These are phyloP conservation scores for Acanthurus tractus DNA, from an alignment of 2,797 vertebrate species.

Conservation along the genomic window DNA sequence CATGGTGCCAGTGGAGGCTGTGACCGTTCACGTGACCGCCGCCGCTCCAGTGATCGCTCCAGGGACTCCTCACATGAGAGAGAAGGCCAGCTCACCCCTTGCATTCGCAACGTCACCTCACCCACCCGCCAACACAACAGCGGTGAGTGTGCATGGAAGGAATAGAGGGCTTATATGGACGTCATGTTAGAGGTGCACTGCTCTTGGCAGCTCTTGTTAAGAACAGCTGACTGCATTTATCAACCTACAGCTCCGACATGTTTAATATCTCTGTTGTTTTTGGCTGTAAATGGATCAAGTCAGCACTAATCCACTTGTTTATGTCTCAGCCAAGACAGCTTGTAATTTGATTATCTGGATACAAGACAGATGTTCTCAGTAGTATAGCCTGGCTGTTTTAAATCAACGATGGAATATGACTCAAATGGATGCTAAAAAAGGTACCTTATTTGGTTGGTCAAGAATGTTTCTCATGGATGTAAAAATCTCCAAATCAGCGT, in stretches of 20 bases:
- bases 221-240: conserved; percentile 50
- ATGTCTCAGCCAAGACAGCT: background rate
- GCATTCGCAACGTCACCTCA: conserved; percentile 97
- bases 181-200: conserved; percentile 41
- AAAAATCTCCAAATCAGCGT: background rate
- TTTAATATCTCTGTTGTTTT: conserved; percentile 35
- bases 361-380: background rate
- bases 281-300: conserved; percentile 28
- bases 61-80: conserved; percentile 98
- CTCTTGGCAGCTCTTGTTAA: conserved; percentile 36
- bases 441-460: background rate
- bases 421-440: background rate
- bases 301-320: conserved; percentile 35
- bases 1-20: conserved; percentile 93
- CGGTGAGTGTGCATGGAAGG: conserved; percentile 85
- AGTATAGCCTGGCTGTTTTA: background rate
- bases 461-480: background rate
- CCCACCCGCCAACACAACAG: conserved; percentile 95
- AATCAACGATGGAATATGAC: background rate
- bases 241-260: conserved; percentile 27
- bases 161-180: conserved; percentile 53
- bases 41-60: conserved; percentile 97
- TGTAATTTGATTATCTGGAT: conserved; percentile 9
- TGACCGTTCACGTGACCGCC: conserved; percentile 95
- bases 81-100: conserved; percentile 97